phyloP scores from a whole-genome alignment of 2,797 vertebrate species.

The Trachurus trachurus region DNA sequence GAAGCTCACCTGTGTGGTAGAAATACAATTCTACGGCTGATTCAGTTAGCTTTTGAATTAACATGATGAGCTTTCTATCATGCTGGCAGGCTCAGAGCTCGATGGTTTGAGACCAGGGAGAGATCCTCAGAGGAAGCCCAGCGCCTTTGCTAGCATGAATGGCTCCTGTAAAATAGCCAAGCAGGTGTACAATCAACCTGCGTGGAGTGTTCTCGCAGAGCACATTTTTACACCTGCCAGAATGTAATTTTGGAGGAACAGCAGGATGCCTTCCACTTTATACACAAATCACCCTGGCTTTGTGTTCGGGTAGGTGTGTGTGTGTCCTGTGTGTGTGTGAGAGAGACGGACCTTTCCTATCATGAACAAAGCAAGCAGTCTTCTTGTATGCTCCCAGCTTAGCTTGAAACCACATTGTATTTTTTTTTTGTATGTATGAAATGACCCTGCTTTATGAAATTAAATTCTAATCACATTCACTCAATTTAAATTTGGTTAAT shows the following conservation, averaged over 20 bases:
- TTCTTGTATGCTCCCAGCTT: background rate
- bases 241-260: conserved; percentile 75
- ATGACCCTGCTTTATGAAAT: background rate
- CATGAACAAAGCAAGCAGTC: conserved; percentile 34
- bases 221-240: conserved; percentile 76
- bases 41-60: conserved; percentile 64
- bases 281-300: conserved; percentile 59
- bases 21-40: conserved; percentile 55
- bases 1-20: conserved; percentile 63
- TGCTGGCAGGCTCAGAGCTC: conserved; percentile 52
- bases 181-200: conserved; percentile 74
- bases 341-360: conserved; percentile 2
- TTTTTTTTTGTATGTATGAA: background rate
- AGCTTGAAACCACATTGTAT: background rate
- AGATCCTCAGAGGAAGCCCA: conserved; percentile 37
- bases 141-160: conserved; percentile 42
- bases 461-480: background rate
- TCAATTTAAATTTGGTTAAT: background rate
- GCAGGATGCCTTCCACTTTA: conserved; percentile 59
- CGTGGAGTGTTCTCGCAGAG: conserved; percentile 61
- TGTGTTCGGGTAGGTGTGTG: conserved; percentile 23
- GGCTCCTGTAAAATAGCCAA: conserved; percentile 70
- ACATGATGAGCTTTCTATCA: conserved; percentile 53
- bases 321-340: conserved; percentile 13
- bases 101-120: conserved; percentile 42